Base-by-base conservation (phyloP, 2,888 invertebrate genomes). In the Eustalomyia histrio region DNA sequence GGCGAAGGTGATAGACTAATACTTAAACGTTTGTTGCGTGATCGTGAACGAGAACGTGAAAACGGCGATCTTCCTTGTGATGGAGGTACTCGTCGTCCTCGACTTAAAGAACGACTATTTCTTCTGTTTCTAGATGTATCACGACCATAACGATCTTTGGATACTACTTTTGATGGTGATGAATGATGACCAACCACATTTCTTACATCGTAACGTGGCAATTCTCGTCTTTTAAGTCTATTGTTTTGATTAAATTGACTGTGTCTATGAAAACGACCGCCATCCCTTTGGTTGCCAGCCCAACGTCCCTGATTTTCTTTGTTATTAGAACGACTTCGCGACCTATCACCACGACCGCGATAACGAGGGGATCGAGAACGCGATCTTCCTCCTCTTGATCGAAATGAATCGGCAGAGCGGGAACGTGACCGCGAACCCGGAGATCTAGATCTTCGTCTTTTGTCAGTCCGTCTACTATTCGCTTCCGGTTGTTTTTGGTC, bases 141-240 rank as follows among this genome's bases (percentile, higher is more conserved):
- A 91, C 82, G 79, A 21, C 83, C 83, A 52, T 78, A 83, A 76
- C 93, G 91, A 67, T 81, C 81, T 47, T 78, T 81, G 0, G 94
- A 93, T 10, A 61, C 17, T 39, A 64, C 29, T 52, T 81, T 81
- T 29, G 43, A 47, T n/a, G 78, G 18, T 0, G 78, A 65, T 16
- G 67, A 61, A 53, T 89, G 88, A 5, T 86, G 83, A 6, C 94
- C 92, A 9, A 97, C 94, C 47, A 97, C 91, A 80, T 94, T 94
- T 52, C 97, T 92, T 10, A 97, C 96, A 91, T 96, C 95, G 89
- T 97, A 97, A 3, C 97, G 92, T 85, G 95, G 95, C 64, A 97
- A 91, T 86, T 97, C 96, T 86, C 95, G 94, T 16, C 96, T 92
- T 86, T 94, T 95, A 71, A 93, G 85, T 2, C 89, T 58, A 68